These are phyloP conservation scores for Oostethus manadensis DNA, from an alignment of 2,113 vertebrate species.

Conservation along the genomic window DNA sequence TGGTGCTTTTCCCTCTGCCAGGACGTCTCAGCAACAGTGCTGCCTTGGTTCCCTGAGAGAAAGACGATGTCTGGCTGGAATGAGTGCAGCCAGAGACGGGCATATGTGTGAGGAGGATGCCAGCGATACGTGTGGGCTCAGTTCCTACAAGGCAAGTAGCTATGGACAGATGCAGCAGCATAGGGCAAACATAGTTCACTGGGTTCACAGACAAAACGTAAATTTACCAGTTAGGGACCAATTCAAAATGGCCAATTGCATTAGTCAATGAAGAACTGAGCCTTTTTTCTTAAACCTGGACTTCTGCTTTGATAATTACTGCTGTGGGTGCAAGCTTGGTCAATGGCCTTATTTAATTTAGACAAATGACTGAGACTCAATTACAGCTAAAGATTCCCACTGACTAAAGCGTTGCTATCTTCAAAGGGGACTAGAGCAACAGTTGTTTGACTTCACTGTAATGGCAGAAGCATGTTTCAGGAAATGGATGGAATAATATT, in stretches of 20 bases:
- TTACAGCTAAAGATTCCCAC: slow-evolving; percentile 27
- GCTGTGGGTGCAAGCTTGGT: slow-evolving; percentile 20
- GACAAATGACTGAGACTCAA: slow-evolving; percentile 18
- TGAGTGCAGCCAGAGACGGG: slow-evolving; percentile 78
- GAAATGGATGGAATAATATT: slow-evolving; percentile 17
- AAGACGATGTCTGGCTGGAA: slow-evolving; percentile 80
- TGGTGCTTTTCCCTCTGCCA: slow-evolving; percentile 54
- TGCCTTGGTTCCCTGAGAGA: slow-evolving; percentile 78
- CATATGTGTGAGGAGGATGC: slow-evolving; percentile 70
- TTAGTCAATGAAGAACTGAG: slow-evolving; percentile 15
- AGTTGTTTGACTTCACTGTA: slow-evolving; percentile 19
- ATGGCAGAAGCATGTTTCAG: slow-evolving; percentile 2
- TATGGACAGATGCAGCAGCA: slow-evolving; percentile 18
- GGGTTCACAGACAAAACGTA: slow-evolving; percentile 19
- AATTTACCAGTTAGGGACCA: slow-evolving; percentile 17
- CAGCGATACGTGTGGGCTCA: slow-evolving; percentile 68
- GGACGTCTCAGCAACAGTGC: slow-evolving; percentile 85
- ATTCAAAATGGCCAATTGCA: slow-evolving; percentile 18
- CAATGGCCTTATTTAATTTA: slow-evolving; percentile 51
- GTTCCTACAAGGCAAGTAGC: slow-evolving; percentile 79
- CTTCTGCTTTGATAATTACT: slow-evolving; percentile 14
- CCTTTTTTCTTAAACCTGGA: not conserved
- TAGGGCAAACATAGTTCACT: slow-evolving; percentile 28
- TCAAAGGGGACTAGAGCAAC: slow-evolving; percentile 19
- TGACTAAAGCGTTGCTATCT: slow-evolving; percentile 13